Base-by-base conservation (phyloP, 1,140 invertebrate species). In the Cotesia typhae region DNA sequence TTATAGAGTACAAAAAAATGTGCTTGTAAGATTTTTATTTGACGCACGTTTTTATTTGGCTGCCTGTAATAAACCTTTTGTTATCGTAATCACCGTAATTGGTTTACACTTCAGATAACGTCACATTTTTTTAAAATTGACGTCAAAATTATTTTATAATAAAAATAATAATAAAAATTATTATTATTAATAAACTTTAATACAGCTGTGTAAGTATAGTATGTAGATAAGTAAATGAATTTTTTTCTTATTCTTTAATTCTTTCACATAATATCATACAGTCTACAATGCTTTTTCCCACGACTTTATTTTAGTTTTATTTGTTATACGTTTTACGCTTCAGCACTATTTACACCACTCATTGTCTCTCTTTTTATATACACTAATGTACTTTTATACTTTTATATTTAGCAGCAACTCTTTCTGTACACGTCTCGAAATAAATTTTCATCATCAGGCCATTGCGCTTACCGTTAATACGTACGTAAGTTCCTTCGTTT, bases 361-460 rank as follows among this genome's bases (percentile, higher is more conserved):
- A 20, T 20, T 59, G 17, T 59, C 20, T 47, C 20, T 59, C 57
- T 7, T 59, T 17, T 55, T 55, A 12, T 55, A 12, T 55, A 35
- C 28, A 59, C 57, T 59, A 59, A 59, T 59, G 57, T 28, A 59
- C 41, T 20, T 59, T 59, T 59, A 59, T 59, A 59, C 41, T 20
- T 59, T 59, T 59, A 59, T 59, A 59, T 59, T 59, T 59, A 59
- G 57, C 57, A 17, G 9, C 57, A 20, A 17, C 3, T 59, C 7
- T 20, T 59, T 47, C 41, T 9, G 5, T 47, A 47, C 41, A 9
- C 17, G 57, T 59, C 57, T 59, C 17, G 17, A 59, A 59, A 59
- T 59, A 59, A 28, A 59, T 59, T 59, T 59, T 59, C 7, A 59
- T 59, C 57, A 59, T 59, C 57, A 59, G 57, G 57, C 57, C 57